Evolutionary conservation across 2,888 invertebrate genomes (phyloP).

Genomic region (Andrena trimmerana): DNA sequence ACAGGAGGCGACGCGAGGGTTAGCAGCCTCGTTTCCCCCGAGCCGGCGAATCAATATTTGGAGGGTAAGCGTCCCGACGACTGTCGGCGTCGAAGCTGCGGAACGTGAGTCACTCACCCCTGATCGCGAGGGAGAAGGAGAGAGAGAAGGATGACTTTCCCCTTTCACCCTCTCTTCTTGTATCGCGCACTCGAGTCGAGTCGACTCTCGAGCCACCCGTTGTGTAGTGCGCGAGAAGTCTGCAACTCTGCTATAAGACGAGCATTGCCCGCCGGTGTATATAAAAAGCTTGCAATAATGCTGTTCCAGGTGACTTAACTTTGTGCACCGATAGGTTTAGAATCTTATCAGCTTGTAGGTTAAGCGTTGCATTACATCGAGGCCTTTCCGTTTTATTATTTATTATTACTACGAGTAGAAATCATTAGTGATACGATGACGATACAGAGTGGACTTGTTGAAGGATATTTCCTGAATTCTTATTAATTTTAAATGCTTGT

Average conservation of each 20-base stretch:
- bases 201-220: conserved; percentile 39
- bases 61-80: conserved; percentile 80
- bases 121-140: conserved; percentile 60
- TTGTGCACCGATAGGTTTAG: not conserved
- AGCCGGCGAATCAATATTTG: conserved; percentile 82
- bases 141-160: conserved; percentile 65
- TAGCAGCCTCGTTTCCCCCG: conserved; percentile 72
- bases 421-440: too few relatives aligned
- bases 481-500: too few relatives aligned
- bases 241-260: conserved; percentile 11
- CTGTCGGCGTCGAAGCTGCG: conserved; percentile 80
- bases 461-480: too few relatives aligned
- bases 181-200: conserved; percentile 23
- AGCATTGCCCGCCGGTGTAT: not conserved
- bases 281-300: not conserved
- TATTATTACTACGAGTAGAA: too few relatives aligned
- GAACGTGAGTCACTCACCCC: conserved; percentile 83
- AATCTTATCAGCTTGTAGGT: not conserved
- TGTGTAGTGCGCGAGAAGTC: conserved; percentile 29
- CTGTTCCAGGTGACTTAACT: not conserved
- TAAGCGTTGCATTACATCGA: not conserved
- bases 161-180: conserved; percentile 63
- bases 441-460: too few relatives aligned
- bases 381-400: too few relatives aligned
- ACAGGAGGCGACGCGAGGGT: conserved; percentile 53